Evolutionary conservation across 1,140 invertebrate genomes (phyloP), one percentile per base, ranked within the genome.

Genomic region (Bombus balteatus): DNA sequence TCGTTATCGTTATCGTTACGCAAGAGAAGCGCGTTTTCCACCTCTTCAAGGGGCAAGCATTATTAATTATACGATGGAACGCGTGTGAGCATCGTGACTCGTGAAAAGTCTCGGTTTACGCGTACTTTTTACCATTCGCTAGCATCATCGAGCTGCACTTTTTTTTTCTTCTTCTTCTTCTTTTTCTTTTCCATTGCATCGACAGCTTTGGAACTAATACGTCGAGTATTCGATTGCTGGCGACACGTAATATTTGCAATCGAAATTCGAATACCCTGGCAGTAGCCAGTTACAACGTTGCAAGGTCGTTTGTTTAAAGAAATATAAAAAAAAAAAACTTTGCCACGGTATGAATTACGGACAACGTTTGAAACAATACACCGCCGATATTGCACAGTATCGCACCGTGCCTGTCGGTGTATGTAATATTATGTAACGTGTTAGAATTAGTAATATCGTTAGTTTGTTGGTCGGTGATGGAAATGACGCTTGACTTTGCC

Each of bases 311-410:
- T 39, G 72, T 89, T 92, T 77, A n/a, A 87, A 83, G 43, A 32
- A 32, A 32, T 32, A 32, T 32, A 32, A 0, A 32, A 32, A 32
- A 32, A 32, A 32, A 32, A 32, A 32, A 71, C 74, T 80, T 84
- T 62, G 90, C 74, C 88, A 83, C 78, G 89, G 92, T 93, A 82
- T 93, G 75, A 89, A 93, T 94, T 94, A 92, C 93, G 90, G 88
- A 82, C 88, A 88, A 28, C 87, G 85, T 86, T 90, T 93, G 92
- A 92, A 93, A 93, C 90, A 78, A 93, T 91, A 93, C 65, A 92
- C 90, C 85, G 83, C 37, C 80, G 89, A 91, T 91, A 90, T 92
- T 88, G 89, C 88, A 91, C 53, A 18, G 62, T 53, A 25, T 53
- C 47, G 47, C 41, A 57, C 59, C 43, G 75, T 83, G 41, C 13